These are phyloP conservation scores for Saturnia japonica DNA, from an alignment of 2,888 invertebrate species.

Conservation along the genomic window DNA sequence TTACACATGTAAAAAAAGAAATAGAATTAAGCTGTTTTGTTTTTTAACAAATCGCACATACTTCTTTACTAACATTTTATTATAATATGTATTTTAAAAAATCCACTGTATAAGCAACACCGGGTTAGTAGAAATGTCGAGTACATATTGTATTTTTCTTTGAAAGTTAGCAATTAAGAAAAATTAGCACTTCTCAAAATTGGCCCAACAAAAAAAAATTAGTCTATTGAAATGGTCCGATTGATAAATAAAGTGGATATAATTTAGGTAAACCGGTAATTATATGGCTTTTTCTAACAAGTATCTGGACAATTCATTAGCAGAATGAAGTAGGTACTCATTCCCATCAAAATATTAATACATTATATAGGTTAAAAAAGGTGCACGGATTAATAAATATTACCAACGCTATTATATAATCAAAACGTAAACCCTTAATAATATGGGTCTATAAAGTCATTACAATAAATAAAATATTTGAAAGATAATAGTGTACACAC, in stretches of 20 bases:
- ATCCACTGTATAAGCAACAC: too few species aligned
- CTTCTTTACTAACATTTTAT: too few species aligned
- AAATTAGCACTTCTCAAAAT: too few species aligned
- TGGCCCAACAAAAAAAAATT: too few species aligned
- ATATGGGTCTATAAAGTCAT: too few species aligned
- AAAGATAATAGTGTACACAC: too few species aligned
- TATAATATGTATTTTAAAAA: too few species aligned
- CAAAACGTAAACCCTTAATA: background rate
- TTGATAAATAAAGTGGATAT: background rate
- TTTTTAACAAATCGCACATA: too few species aligned
- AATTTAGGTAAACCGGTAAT: background rate
- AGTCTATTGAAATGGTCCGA: background rate
- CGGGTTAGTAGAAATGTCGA: too few species aligned
- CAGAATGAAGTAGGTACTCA: background rate
- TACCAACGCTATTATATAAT: background rate
- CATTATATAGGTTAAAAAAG: background rate
- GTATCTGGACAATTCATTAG: background rate
- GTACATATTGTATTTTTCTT: too few species aligned
- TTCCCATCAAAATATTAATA: background rate
- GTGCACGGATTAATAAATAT: background rate
- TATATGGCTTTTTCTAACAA: background rate
- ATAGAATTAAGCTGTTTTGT: background rate
- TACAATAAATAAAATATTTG: too few species aligned
- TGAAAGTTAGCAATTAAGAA: too few species aligned
- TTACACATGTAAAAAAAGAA: background rate